Evolutionary conservation across 2,888 invertebrate genomes (phyloP).

Genomic region (Idaea straminata): DNA sequence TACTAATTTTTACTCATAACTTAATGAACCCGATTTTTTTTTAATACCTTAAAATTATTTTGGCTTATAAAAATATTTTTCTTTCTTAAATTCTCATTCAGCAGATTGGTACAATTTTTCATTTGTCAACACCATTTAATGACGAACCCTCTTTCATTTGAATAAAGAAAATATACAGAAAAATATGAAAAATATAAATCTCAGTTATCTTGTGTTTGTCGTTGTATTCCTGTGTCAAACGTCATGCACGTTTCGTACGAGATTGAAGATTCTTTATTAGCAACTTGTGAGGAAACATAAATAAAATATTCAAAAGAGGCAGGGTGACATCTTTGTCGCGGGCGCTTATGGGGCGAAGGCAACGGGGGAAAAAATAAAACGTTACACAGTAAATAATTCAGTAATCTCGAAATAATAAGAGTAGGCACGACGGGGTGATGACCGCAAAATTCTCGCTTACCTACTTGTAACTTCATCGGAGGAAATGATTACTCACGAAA

Average conservation of each 20-base stretch:
- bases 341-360: constrained; percentile 1
- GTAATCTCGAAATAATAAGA: constrained; percentile 25
- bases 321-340: constrained; percentile 4
- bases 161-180: constrained; percentile 1
- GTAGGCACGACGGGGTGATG: constrained; percentile 17
- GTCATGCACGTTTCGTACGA: constrained; percentile 12
- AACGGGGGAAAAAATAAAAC: constrained; percentile 15
- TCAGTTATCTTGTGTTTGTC: background rate
- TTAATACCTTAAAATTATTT: background rate
- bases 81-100: background rate
- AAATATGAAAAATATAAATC: constrained; percentile 1
- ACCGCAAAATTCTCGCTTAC: constrained; percentile 20
- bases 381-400: constrained; percentile 20
- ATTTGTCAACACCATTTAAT: constrained; percentile 1
- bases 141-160: background rate
- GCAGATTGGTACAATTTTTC: constrained; percentile 1
- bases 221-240: background rate
- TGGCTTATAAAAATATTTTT: background rate
- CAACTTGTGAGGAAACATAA: constrained; percentile 12
- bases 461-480: constrained; percentile 7
- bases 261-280: constrained; percentile 13
- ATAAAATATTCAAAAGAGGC: constrained; percentile 8
- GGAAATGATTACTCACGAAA: constrained; percentile 19
- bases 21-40: background rate
- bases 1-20: background rate